A percentile compares a stretch with the other conserved stretches of the same genome.
These are phyloP conservation scores for Calephelis virginiensis DNA, from an alignment of 1,140 invertebrate genomes.

Conservation along the genomic window DNA sequence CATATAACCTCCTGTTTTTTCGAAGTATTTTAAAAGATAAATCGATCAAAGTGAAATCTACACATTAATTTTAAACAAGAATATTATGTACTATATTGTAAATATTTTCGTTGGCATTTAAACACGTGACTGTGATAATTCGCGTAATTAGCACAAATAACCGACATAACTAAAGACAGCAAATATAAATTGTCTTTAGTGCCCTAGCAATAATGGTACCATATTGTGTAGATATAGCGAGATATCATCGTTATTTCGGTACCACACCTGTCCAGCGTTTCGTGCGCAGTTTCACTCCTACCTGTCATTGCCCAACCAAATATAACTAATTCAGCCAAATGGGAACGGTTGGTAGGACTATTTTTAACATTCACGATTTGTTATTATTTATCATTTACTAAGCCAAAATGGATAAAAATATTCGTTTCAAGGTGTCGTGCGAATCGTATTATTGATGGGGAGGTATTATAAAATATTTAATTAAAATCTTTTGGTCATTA, in stretches of 20 bases:
- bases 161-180: not conserved
- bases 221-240: not conserved
- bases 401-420: too few species aligned
- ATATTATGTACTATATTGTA: too few species aligned
- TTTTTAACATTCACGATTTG: constrained; percentile 6
- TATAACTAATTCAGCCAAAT: constrained; percentile 13
- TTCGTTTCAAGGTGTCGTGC: too few species aligned
- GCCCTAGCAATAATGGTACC: constrained; percentile 9
- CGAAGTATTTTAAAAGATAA: too few species aligned
- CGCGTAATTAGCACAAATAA: not conserved
- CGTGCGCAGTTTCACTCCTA: constrained; percentile 20
- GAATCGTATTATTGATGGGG: too few species aligned
- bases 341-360: not conserved
- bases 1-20: too few species aligned
- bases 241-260: constrained; percentile 27
- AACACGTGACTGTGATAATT: too few species aligned
- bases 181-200: constrained; percentile 3
- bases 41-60: too few species aligned
- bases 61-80: too few species aligned
- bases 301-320: constrained; percentile 27
- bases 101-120: too few species aligned
- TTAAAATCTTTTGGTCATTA: too few species aligned
- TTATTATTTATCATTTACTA: not conserved
- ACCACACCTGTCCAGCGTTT: constrained; percentile 36
- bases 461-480: too few species aligned